Evolutionary conservation across 2,888 invertebrate species (phyloP), one percentile per base, ranked within the genome.

Genomic region (Himalopsyche anomala): DNA sequence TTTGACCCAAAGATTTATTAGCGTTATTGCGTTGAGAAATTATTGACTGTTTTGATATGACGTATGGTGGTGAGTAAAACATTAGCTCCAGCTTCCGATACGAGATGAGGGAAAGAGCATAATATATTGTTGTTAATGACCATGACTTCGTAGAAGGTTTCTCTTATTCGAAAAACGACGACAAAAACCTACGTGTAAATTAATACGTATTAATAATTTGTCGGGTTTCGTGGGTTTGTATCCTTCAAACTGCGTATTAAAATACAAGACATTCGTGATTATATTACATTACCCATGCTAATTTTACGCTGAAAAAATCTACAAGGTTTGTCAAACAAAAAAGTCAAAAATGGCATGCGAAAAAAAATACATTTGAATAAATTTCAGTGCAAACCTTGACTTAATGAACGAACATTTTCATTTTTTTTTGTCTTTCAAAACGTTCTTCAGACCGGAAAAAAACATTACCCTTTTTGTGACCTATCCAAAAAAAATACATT

Each of bases 351-450:
- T 62, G 28, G n/a, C 62, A 62, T 19, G 11, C 51, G 15, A 62
- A 62, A 62, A 55, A 62, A 62, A 62, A 62, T 28, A 62, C 17
- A 62, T 28, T 19, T 62, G 62, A 62, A 62, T 62, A 62, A n/a
- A 62, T 62, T 62, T 62, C 19, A 51, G 51, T 15, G 62, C 62
- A 62, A 62, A 62, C 62, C 62, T 62, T 62, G 62, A 19, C 28
- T 62, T 62, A 19, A 62, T 62, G 62, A 28, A 62, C 28, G 62
- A 62, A 62, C 62, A 62, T 62, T 62, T 15, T 51, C 51, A 45
- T 45, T 51, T 51, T 51, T 28, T 28, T 62, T 62, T 62, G 6
- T 19, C 62, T 19, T 62, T 62, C 62, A 19, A 5, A 62, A 62
- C 8, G 62, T 28, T 62, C 62, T 62, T 62, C 62, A 62, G 62